Evolutionary conservation across 2,113 vertebrate species (phyloP), one percentile per base, ranked within the genome.

Genomic region (Nannobrachium achirus): DNA sequence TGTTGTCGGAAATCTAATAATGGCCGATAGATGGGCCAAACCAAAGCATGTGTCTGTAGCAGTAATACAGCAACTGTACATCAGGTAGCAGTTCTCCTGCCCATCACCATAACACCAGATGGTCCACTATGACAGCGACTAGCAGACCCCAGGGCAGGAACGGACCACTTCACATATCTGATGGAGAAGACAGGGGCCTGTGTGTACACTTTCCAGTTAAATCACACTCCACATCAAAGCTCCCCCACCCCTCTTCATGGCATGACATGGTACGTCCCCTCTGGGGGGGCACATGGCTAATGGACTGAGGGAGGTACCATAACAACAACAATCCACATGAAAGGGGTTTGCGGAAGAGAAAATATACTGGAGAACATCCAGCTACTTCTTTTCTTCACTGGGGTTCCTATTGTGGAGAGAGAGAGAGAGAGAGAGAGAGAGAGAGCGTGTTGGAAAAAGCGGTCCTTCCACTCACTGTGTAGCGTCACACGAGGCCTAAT

Each of bases 201-300:
- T 80, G 81, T 80, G 83, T 71, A 73, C 76, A 60, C 73, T 82
- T 78, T 75, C 86, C 73, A 18, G 77, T 76, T 69, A 79, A 71
- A 60, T 75, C 62, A 73, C 3, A 71, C 65, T 81, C 87, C 86
- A 89, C 91, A 91, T 92, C 85, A 92, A 92, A 91, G 87, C 40
- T 39, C 15, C 42, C 68, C 52, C 40, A n/a, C 66, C 55, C 60
- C 45, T 64, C 65, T 51, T 52, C 39, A 42, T 44, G 20, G 56
- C 38, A 59, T 38, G 63, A 56, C 41, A 66, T 76, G 67, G 62
- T 39, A 44, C 51, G 33, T 67, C 76, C 76, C 25, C 85, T 85
- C 65, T 63, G 65, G 25, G 25, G n/a, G 48, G 87, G 82, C 78
- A 81, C 57, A 73, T 55, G 61, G 55, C 64, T 82, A 77, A 82